Base-by-base conservation (phyloP, 2,797 vertebrate species). In the Phataginus tetradactyla region DNA sequence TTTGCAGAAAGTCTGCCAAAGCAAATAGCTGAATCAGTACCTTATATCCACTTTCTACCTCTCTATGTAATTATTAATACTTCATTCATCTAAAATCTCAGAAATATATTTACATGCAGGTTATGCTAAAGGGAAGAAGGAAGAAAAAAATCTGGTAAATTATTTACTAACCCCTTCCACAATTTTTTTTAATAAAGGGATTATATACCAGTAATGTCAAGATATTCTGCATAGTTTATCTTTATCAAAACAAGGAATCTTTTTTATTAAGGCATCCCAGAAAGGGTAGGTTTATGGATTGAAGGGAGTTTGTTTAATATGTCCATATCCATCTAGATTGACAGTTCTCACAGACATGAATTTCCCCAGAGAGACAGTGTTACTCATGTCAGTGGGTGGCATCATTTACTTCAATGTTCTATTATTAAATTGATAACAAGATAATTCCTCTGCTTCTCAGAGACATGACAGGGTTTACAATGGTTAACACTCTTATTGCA, bases 341-440 rank as follows among this genome's bases (percentile, higher is more conserved):
- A 99, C 98, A 98, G 99, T 99, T 99, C 98, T 98, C 98, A 98
- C 99, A 98, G 98, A 98, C 98, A 71, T 98, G 99, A 99, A 99
- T 99, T 99, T 99, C 99, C 99, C 99, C 99, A 98, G 99, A 99
- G 99, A 99, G 96, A 53, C 93, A 97, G 99, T 98, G 98, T 99
- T 99, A 98, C 99, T 98, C 97, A 98, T 98, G 99, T 99, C 98
- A 98, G 98, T 98, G 98, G 98, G 98, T 99, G 98, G 98, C 98
- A 98, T 99, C 99, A 98, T 99, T 99, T 99, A 99, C 98, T 99
- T 98, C 97, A 98, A 86, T 98, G 99, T 98, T 98, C 98, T 98
- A 98, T 99, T 99, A 99, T 99, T 99, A 99, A 99, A 99, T 99
- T 99, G 99, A 99, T 99, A 99, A 99, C 99, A 99, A 99, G 99